Conservation (phyloP, 2,113 vertebrate genomes). For the Sclerurus mexicanus region DNA sequence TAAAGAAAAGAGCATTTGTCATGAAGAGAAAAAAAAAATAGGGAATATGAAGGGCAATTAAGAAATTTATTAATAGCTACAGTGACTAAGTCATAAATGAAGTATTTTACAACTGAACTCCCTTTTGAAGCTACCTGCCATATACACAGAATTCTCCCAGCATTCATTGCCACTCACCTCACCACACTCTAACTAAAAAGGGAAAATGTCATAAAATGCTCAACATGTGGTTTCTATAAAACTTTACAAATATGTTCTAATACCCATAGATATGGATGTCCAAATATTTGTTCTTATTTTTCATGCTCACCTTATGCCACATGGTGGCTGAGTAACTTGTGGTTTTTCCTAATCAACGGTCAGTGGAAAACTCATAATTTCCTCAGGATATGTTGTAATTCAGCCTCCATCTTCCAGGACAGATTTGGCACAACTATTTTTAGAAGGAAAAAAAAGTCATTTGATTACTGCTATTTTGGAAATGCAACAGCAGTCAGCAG, state of each 20-base stretch:
- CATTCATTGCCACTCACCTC: background rate
- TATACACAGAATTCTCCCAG: background rate
- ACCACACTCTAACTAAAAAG: background rate
- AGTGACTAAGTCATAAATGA: background rate
- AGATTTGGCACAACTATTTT: background rate
- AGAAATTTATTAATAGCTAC: background rate
- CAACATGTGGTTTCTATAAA: background rate
- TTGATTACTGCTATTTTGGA: background rate
- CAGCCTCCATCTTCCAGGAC: background rate
- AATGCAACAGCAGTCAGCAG: background rate
- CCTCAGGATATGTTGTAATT: background rate
- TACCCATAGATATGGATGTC: background rate
- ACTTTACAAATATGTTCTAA: background rate
- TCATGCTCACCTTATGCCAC: background rate
- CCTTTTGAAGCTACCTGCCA: background rate
- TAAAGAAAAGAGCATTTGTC: background rate
- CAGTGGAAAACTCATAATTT: background rate
- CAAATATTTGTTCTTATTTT: background rate
- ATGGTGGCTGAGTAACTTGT: background rate
- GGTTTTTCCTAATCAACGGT: background rate
- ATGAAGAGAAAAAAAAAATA: background rate
- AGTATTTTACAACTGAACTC: background rate
- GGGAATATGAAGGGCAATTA: background rate
- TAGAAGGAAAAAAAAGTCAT: background rate
- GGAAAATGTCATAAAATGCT: background rate